These are phyloP conservation scores for Rapana venosa DNA, from an alignment of 2,888 invertebrate genomes.

Conservation along the genomic window DNA sequence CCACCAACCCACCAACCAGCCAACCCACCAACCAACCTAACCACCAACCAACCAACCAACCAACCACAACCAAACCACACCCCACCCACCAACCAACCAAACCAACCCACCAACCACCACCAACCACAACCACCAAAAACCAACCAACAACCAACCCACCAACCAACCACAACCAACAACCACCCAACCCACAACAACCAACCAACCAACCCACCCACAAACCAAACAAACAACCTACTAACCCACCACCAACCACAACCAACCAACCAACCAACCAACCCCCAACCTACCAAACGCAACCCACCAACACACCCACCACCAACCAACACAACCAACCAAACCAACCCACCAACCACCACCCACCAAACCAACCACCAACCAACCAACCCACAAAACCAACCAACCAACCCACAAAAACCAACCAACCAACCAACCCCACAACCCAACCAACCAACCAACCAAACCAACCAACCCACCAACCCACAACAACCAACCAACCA, in stretches of 20 bases:
- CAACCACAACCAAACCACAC: no score
- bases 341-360: background rate
- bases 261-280: background rate
- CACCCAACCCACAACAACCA: background rate
- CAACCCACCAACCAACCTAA: slow-evolving; percentile 83
- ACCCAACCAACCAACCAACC: background rate
- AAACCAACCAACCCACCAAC: background rate
- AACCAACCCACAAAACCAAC: slow-evolving; percentile 79
- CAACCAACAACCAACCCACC: background rate
- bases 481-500: no score
- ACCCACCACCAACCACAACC: slow-evolving; percentile 1
- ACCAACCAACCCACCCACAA: no score
- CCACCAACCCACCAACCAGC: background rate
- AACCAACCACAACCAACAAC: background rate
- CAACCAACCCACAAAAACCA: slow-evolving; percentile 76
- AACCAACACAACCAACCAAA: background rate
- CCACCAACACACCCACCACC: slow-evolving; percentile 82
- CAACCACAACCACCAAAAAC: slow-evolving; percentile 80
- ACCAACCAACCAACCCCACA: background rate
- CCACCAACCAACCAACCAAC: background rate
- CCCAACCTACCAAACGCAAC: slow-evolving; percentile 63
- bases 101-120: slow-evolving; percentile 78
- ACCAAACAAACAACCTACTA: background rate
- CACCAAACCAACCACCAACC: background rate
- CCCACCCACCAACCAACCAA: background rate